phyloP scores from a whole-genome alignment of 2,888 invertebrate species.

The Rotaria sp. region DNA sequence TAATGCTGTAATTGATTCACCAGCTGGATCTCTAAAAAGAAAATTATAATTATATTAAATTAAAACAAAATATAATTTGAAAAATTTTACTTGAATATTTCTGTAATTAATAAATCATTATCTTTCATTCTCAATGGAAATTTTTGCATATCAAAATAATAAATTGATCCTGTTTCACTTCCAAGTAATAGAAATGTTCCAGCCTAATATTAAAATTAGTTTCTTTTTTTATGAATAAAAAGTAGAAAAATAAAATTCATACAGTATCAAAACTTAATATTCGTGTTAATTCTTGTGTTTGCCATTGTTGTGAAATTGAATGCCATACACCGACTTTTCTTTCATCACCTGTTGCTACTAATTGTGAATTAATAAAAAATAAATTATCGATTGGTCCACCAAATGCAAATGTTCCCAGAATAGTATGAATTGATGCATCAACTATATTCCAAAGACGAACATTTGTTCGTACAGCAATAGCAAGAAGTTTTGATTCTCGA shows the following conservation, averaged over 20 bases:
- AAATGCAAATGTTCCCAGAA: constrained; percentile 44
- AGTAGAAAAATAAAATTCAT: not conserved
- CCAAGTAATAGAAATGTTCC: constrained; percentile 88
- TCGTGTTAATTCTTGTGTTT: constrained; percentile 56
- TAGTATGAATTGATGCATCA: not conserved
- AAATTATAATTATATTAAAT: too few species aligned
- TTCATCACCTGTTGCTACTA: constrained; percentile 75
- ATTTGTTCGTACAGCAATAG: not conserved
- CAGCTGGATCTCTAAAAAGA: constrained; percentile 68
- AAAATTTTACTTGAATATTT: constrained; percentile 66
- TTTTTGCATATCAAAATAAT: constrained; percentile 98
- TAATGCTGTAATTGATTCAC: constrained; percentile 91
- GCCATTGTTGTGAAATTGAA: constrained; percentile 97
- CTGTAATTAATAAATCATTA: constrained; percentile 91
- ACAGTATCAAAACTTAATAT: constrained; percentile 33
- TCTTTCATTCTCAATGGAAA: constrained; percentile 97
- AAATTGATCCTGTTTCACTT: constrained; percentile 89
- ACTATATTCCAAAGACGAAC: constrained; percentile 14
- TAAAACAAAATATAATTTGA: constrained; percentile 53
- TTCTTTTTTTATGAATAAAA: not conserved
- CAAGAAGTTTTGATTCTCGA: constrained; percentile 18
- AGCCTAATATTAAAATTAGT: constrained; percentile 57
- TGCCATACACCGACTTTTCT: constrained; percentile 95
- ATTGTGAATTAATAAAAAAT: constrained; percentile 90
- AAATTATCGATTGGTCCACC: constrained; percentile 81